Percentiles rank a stretch among this genome's conserved stretches.
Conservation (phyloP, 1,140 invertebrate genomes). For the Rhagoletis zephyria region DNA sequence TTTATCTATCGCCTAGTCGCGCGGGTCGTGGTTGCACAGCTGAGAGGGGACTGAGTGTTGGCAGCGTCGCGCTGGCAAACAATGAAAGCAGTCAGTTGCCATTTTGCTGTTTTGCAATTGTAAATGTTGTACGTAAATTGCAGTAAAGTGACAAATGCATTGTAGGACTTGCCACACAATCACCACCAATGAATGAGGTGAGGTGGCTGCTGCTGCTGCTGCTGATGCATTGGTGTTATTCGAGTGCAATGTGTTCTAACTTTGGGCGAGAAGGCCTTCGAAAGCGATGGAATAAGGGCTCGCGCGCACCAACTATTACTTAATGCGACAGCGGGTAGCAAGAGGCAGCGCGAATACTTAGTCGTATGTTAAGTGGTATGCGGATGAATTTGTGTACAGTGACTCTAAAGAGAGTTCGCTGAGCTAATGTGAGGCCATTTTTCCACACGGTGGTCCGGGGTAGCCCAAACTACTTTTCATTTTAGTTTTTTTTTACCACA, state of each 20-base stretch:
- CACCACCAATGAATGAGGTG: neutral
- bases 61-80: neutral
- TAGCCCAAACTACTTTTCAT: no score
- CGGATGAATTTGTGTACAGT: neutral
- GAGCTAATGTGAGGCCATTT: no score
- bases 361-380: neutral
- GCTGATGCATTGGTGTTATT: neutral
- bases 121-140: constrained; percentile 28
- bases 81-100: neutral
- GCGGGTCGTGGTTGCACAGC: neutral
- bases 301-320: no score
- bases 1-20: constrained; percentile 18
- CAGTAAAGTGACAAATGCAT: constrained; percentile 30
- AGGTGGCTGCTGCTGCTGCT: neutral
- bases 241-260: neutral
- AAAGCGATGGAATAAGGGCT: neutral
- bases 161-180: constrained; percentile 8
- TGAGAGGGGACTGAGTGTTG: neutral
- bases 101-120: constrained; percentile 33
- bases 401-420: neutral
- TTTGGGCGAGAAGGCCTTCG: neutral
- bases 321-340: neutral
- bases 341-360: neutral
- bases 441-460: no score
- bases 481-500: no score